phyloP scores from a whole-genome alignment of 2,113 vertebrate species.

The Rhipidura dahli region DNA sequence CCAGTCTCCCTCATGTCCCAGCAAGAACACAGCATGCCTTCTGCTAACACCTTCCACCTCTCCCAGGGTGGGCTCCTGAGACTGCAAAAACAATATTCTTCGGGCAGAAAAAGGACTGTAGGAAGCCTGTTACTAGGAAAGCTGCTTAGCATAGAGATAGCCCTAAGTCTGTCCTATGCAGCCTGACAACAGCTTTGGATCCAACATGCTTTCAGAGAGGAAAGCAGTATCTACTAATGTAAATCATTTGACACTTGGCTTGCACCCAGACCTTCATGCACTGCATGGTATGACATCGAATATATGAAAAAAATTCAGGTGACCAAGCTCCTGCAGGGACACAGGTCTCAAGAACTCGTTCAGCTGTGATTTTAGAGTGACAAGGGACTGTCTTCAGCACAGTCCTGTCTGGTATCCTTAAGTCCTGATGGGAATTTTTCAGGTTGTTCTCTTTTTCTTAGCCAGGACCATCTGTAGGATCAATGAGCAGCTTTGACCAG shows the following conservation, averaged over 20 bases:
- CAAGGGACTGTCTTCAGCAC: neutral
- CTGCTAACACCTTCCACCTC: neutral
- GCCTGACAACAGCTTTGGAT: neutral
- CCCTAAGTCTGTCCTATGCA: neutral
- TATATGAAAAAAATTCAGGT: neutral
- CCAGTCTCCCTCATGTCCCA: neutral
- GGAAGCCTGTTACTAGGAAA: neutral
- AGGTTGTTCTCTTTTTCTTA: neutral
- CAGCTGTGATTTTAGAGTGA: neutral
- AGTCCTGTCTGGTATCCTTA: neutral
- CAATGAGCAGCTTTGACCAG: neutral
- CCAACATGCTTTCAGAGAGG: neutral
- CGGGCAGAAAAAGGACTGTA: neutral
- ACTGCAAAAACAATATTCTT: neutral
- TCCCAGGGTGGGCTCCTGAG: neutral
- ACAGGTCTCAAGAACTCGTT: neutral
- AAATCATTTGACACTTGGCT: neutral
- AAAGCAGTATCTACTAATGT: neutral
- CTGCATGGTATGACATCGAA: neutral
- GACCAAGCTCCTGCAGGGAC: neutral
- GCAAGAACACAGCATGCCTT: neutral
- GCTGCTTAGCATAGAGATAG: neutral
- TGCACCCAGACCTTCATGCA: neutral
- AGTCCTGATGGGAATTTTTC: neutral
- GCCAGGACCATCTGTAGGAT: neutral